phyloP scores from a whole-genome alignment of 1,140 invertebrate species.

The Parasteatoda tepidariorum region DNA sequence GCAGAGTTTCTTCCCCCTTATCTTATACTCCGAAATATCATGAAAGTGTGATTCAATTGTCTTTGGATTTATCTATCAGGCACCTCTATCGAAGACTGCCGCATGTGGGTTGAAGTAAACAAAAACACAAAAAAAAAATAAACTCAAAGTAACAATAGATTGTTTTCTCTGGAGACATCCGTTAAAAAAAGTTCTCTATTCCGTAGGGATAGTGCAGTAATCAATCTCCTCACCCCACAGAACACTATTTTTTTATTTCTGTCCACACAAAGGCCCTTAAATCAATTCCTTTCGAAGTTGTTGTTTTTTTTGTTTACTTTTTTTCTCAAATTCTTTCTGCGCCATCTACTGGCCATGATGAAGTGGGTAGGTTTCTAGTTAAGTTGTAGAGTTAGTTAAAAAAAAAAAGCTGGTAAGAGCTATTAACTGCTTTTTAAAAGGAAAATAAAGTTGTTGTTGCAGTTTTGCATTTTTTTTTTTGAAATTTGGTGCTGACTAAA shows the following conservation, averaged over 20 bases:
- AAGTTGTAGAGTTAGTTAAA: too few species aligned
- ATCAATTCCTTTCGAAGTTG: background rate
- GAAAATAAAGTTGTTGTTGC: too few species aligned
- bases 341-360: background rate
- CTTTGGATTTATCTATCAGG: conserved; percentile 28
- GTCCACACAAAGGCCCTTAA: background rate
- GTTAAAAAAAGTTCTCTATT: conserved; percentile 39
- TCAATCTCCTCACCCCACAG: conserved; percentile 42
- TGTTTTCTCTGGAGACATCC: conserved; percentile 8
- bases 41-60: too few species aligned
- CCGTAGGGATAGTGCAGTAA: conserved; percentile 7
- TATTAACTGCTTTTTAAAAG: too few species aligned
- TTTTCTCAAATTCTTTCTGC: background rate
- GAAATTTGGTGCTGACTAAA: too few species aligned
- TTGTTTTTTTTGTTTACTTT: background rate
- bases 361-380: conserved; percentile 22
- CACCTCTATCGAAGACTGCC: background rate
- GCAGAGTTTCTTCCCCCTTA: too few species aligned
- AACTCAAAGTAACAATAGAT: conserved; percentile 2
- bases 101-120: background rate
- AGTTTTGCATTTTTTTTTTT: too few species aligned
- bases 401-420: too few species aligned
- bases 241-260: conserved; percentile 11
- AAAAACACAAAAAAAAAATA: conserved; percentile 1
- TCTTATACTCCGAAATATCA: too few species aligned